Evolutionary conservation across 37 sponge, comb jelly and placozoan species (phyloP).

Genomic region (Aplysina aerophoba): DNA sequence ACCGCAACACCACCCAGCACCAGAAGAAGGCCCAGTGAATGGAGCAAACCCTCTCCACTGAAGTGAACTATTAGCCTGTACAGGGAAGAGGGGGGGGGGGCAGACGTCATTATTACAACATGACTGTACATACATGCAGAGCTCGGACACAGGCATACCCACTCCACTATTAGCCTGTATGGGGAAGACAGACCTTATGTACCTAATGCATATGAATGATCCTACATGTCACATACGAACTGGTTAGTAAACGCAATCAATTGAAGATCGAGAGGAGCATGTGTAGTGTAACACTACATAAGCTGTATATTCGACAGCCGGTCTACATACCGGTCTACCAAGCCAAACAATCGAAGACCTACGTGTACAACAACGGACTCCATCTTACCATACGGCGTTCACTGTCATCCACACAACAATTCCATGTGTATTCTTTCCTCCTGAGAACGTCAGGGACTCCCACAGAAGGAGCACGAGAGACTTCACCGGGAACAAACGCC

Average conservation of each 20-base stretch:
- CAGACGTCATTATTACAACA: too few relatives aligned
- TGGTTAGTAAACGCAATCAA: too few relatives aligned
- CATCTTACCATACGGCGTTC: slow-evolving; percentile 7
- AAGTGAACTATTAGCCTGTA: background rate
- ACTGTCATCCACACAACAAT: background rate
- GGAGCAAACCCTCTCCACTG: background rate
- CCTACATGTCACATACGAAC: too few relatives aligned
- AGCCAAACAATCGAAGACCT: background rate
- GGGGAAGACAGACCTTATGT: too few relatives aligned
- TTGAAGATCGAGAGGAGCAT: too few relatives aligned
- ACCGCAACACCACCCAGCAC: background rate
- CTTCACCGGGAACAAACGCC: background rate
- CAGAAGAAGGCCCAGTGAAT: background rate
- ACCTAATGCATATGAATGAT: too few relatives aligned
- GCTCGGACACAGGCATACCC: too few relatives aligned
- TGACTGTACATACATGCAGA: too few relatives aligned
- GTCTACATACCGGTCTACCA: too few relatives aligned
- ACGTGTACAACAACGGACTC: background rate
- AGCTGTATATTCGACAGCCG: too few relatives aligned
- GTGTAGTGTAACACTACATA: too few relatives aligned
- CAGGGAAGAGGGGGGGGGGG: background rate
- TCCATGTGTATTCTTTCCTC: background rate
- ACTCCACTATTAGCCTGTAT: too few relatives aligned
- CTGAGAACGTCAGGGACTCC: slow-evolving; percentile 13
- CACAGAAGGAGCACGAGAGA: background rate